Base-by-base conservation (phyloP, 2,797 vertebrate genomes). In the Pogonophryne albipinna region DNA sequence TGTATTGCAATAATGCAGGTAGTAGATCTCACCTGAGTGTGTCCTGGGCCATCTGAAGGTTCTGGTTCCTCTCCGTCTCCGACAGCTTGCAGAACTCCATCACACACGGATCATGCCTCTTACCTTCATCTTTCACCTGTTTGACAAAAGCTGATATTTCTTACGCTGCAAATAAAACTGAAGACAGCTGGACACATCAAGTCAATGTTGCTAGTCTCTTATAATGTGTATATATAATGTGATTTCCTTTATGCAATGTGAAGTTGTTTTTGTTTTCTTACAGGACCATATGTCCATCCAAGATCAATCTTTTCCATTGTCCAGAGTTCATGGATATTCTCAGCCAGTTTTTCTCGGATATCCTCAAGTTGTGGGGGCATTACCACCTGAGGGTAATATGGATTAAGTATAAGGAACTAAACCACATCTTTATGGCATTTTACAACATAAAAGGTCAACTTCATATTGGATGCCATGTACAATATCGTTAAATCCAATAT, bases 261-360 rank as follows among this genome's bases (percentile, higher is more conserved):
- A 23, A 42, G 23, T 7, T 23, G 13, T 44, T 52, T 71, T 12
- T 59, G 2, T 82, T 75, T 68, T 71, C 94, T 78, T 95, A 99
- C 98, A 78, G 93, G 88, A 84, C 96, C 97, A 79, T 97, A 94
- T 44, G 95, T 97, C 98, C 98, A 99, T 79, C 97, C 97, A 53
- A 96, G 95, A 76, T 97, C 97, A 63, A 97, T 96, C 89, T 95
- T 97, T 86, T 98, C 97, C 95, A 96, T 95, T 67, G 96, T 96
- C 98, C 97, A 98, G 79, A 99, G 95, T 74, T 98, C 97, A 61
- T 99, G 98, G 83, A 98, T 96, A 87, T 99, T 97, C 78, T 98
- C 97, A 38, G 98, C 97, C 89, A 99, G 92, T 87, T 96, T 97
- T 87, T 98, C 96, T 89, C 95, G 87, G 76, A 99, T 96, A 71